Evolutionary conservation across 2,888 invertebrate species (phyloP), one percentile per base, ranked within the genome.

Genomic region (Petrophora chlorosata): DNA sequence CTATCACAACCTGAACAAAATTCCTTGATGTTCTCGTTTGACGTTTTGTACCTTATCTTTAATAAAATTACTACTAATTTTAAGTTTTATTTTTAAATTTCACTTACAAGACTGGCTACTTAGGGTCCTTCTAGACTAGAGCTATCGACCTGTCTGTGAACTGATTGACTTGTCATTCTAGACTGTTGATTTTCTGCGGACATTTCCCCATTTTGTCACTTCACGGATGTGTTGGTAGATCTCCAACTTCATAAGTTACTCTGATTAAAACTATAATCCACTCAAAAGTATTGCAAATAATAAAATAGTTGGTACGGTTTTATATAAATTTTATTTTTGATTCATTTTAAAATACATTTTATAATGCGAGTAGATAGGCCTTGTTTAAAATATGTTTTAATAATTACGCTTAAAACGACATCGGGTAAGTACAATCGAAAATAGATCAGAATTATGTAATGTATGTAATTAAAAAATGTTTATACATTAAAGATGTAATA

Each of bases 21-120:
- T 40, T 49, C 47, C 33, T 25, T 34, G 26, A 47, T 53, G 57
- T 57, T 69, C 65, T 70, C 62, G 53, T 43, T 55, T 72, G 79
- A 79, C 74, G 67, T 75, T 50, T 50, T 57, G 61, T 84, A 79
- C 79, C 76, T 76, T 79, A 76, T 81, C 77, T 85, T 74, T 67
- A 83, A 88, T 86, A 88, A 87, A 87, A 79, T 70, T 85, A 81
- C 78, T 79, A 72, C 76, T 79, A 72, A 77, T 70, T 73, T 64
- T 82, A 85, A 85, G 83, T 84, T 85, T 85, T 86, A 83, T 82
- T 86, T 63, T 85, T 76, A 82, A 82, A 79, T 55, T 45, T 79
- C 61, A 65, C 68, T 56, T 48, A 57, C 56, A 65, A 76, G 71
- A 70, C 73, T 72, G 70, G 63, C 57, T 62, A 58, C 59, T 49